These are phyloP conservation scores for Aptenodytes patagonicus DNA, from an alignment of 2,113 vertebrate genomes.

Conservation along the genomic window DNA sequence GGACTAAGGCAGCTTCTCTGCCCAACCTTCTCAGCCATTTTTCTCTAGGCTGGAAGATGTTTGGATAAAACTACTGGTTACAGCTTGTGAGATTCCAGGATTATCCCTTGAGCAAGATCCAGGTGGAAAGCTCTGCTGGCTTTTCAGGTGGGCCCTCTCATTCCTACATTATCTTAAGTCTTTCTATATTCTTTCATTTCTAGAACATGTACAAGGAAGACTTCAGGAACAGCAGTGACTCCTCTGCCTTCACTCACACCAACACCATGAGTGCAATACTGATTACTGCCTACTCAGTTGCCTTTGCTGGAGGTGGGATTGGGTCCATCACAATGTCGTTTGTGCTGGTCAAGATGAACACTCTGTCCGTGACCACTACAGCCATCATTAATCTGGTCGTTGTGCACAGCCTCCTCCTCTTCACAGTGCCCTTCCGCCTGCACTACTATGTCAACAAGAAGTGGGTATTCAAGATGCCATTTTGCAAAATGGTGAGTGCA, in stretches of 20 bases:
- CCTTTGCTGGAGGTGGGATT: conserved; percentile 74
- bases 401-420: conserved; percentile 83
- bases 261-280: conserved; percentile 18
- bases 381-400: conserved; percentile 86
- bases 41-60: neutral
- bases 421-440: conserved; percentile 89
- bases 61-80: neutral
- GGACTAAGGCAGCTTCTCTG: neutral
- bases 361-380: conserved; percentile 81
- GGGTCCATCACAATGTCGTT: conserved; percentile 76
- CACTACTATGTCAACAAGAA: conserved; percentile 67
- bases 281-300: conserved; percentile 70
- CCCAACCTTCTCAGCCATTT: neutral
- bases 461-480: conserved; percentile 61
- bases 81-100: neutral
- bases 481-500: conserved; percentile 83
- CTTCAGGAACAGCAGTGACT: neutral
- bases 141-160: neutral
- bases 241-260: neutral
- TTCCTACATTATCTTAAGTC: neutral
- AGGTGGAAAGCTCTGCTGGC: neutral
- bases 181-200: neutral
- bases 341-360: conserved; percentile 79
- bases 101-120: neutral
- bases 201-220: neutral